Conservation (phyloP, 37 sponge, comb jelly and placozoan species). For the Halisarca cf. caerulea region DNA sequence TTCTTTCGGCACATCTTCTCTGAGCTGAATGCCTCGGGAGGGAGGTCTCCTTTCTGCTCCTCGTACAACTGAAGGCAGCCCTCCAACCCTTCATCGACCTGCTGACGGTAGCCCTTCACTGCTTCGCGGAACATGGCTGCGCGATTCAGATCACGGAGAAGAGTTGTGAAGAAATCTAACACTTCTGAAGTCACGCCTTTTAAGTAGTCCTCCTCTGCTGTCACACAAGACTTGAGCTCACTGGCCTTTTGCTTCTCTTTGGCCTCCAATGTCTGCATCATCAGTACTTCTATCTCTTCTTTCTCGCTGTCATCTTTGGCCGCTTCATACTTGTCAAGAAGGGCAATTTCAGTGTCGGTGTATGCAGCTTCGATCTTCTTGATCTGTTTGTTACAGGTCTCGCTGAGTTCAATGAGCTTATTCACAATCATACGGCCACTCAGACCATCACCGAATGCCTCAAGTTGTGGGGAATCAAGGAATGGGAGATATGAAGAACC, state of each 20-base stretch:
- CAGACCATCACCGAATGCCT: not conserved
- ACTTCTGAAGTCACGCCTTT: not conserved
- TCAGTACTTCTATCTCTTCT: not conserved
- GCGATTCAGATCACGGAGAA: not conserved
- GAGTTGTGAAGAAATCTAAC: not conserved
- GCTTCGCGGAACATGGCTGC: not conserved
- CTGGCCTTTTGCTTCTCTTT: not conserved
- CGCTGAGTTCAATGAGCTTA: not conserved
- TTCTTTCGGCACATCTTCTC: conserved; percentile 10
- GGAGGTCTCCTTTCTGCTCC: not conserved
- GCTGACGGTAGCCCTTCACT: not conserved
- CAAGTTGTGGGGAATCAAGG: not conserved
- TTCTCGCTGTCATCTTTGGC: not conserved
- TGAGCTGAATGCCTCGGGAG: not conserved
- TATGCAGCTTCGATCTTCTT: not conserved
- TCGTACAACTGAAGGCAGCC: not conserved
- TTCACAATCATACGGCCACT: not conserved
- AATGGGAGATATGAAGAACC: not conserved
- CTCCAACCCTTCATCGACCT: not conserved
- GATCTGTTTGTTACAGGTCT: not conserved
- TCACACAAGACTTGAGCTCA: not conserved
- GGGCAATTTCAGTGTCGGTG: not conserved
- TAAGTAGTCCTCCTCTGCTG: conserved; percentile 2
- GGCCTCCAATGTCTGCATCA: not conserved
- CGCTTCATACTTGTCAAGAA: not conserved